Evolutionary conservation across 2,888 invertebrate species (phyloP).

Genomic region (Venusia cambrica): DNA sequence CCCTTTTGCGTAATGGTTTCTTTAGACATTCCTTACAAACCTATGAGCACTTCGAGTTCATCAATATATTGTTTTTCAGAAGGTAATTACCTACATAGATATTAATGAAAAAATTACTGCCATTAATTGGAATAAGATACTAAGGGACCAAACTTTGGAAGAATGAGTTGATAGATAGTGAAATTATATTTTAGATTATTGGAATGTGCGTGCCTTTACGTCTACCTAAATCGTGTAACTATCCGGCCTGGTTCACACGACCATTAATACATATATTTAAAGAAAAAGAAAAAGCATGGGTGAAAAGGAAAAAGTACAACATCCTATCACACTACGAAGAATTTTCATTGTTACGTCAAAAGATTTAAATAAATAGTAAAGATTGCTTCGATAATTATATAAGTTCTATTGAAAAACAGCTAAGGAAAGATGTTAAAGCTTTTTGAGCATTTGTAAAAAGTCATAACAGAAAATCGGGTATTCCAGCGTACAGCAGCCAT

Average conservation of each 20-base stretch:
- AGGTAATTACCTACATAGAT: not conserved
- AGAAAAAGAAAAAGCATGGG: constrained; percentile 1
- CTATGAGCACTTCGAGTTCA: not conserved
- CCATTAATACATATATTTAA: constrained; percentile 1
- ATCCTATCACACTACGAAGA: not conserved
- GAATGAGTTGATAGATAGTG: not conserved
- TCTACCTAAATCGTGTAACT: not conserved
- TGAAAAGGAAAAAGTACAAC: not conserved
- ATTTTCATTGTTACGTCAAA: not conserved
- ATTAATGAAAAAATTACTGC: not conserved
- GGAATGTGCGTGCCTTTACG: not conserved
- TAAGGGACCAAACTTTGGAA: not conserved
- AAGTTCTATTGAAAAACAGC: not conserved
- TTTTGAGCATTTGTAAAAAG: constrained; percentile 1
- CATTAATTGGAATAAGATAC: not conserved
- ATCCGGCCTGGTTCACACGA: not conserved
- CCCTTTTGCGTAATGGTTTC: not conserved
- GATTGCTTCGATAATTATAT: constrained; percentile 1
- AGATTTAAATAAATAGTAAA: not conserved
- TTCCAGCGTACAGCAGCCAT: not conserved
- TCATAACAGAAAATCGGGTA: not conserved
- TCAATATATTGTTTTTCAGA: not conserved
- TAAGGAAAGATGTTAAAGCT: not conserved
- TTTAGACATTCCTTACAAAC: constrained; percentile 1
- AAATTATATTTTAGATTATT: not conserved